These are phyloP conservation scores for Gambusia affinis DNA, from an alignment of 2,113 vertebrate species.

Conservation along the genomic window DNA sequence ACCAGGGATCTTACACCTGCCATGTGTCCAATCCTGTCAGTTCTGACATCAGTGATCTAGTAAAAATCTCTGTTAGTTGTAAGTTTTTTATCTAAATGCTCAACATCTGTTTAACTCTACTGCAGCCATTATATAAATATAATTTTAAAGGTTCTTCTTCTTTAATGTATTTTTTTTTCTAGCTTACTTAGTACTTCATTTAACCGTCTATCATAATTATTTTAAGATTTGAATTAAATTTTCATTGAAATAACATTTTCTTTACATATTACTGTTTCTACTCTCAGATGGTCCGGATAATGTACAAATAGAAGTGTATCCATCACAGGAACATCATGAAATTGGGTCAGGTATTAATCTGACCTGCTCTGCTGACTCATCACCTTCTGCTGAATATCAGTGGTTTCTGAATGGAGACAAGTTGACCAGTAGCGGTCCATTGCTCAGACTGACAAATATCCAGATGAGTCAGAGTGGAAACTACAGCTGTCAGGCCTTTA, in stretches of 20 bases:
- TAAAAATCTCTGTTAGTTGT: conserved; percentile 57
- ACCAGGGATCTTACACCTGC: conserved; percentile 55
- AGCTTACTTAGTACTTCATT: too few species aligned
- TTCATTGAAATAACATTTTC: neutral
- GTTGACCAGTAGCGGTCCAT: neutral
- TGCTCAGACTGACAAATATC: conserved; percentile 19
- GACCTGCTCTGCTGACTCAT: conserved; percentile 61
- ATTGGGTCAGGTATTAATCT: conserved; percentile 48
- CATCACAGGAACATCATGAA: conserved; percentile 2
- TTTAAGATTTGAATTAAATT: neutral
- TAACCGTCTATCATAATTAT: too few species aligned
- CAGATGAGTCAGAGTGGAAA: conserved; percentile 53
- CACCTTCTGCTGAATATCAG: conserved; percentile 41
- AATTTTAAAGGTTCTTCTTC: neutral
- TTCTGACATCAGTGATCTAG: conserved; percentile 17
- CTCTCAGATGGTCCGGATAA: conserved; percentile 58
- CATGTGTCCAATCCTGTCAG: conserved; percentile 22
- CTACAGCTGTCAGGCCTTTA: conserved; percentile 68
- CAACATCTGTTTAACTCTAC: conserved; percentile 44
- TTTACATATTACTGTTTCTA: neutral
- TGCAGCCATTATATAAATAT: neutral
- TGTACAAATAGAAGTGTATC: neutral
- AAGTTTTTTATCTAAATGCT: conserved; percentile 27
- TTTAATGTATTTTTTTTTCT: neutral
- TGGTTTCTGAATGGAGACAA: conserved; percentile 47